Base-by-base conservation (phyloP, 2,113 vertebrate species). In the Ivindomyrus marchei region DNA sequence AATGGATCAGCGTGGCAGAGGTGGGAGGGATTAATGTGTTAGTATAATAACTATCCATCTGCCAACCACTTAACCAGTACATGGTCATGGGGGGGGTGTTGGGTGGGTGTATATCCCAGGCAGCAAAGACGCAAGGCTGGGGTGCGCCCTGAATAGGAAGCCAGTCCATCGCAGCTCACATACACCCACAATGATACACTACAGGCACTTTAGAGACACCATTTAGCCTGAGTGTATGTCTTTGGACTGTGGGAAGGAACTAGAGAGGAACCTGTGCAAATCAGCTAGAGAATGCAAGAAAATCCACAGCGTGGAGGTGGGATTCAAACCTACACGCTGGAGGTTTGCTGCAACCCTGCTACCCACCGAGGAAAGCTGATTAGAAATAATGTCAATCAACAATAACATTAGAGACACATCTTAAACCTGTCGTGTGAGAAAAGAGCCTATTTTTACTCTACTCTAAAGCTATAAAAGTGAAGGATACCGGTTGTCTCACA, bases 1-100 rank as follows among this genome's bases (percentile, higher is more conserved):
- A 98, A 89, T 98, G 97, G 98, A 97, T 98, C 94, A 96, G 95
- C 0, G 97, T 98, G 90, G 97, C 98, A 0, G 97, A 98, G 96
- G 98, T 97, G 88, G 91, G 92, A 31, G 83, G 53, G 52, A 15
- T 4, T 56, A 36, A 4, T 42, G 88, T 70, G 1, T 15, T 77
- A 39, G 17, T 17, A 77, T 70, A 70, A 31, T 70, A 77, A 39
- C 74, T 17, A 77, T 77, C 74, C 31, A 42, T 77, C 74, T 36
- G 42, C 15, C 15, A 42, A 42, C 36, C 74, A 36, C 74, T 39
- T 77, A 77, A 19, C 74, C 74, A 7, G 36, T 36, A 39, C 15
- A 77, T 13, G 70, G 9, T 39, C 31, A 74, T 11, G 31, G 66
- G 47, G 47, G 47, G 49, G 49, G 49, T 2, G 49, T 21, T 15